Conservation (phyloP, 2,888 invertebrate species). For the Mythimna albipuncta region DNA sequence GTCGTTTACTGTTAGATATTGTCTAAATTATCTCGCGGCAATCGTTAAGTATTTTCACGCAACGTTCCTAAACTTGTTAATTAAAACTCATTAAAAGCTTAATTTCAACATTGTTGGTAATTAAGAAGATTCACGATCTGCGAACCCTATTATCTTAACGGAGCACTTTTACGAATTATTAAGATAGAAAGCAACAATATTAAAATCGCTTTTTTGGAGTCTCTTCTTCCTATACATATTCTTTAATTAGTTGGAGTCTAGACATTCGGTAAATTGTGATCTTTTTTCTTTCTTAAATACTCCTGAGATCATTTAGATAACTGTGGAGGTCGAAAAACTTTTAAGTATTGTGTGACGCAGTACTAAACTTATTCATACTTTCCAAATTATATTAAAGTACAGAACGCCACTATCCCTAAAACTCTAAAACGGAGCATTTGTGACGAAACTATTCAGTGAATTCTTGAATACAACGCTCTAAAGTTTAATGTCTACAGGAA, state of each 20-base stretch:
- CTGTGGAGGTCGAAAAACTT: conserved; percentile 10
- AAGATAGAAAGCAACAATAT: conserved; percentile 80
- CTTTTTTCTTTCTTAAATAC: conserved; percentile 3
- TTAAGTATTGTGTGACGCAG: conserved; percentile 7
- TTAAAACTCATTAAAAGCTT: conserved; percentile 89
- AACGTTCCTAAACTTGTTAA: conserved; percentile 86
- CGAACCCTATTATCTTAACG: conserved; percentile 84
- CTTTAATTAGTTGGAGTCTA: conserved; percentile 44
- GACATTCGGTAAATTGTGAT: conserved; percentile 18
- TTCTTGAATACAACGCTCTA: conserved; percentile 17
- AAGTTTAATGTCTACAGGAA: conserved; percentile 38
- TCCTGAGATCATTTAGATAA: background rate
- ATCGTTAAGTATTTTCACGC: conserved; percentile 81
- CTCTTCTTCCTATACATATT: conserved; percentile 46
- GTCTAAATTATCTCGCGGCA: conserved; percentile 71
- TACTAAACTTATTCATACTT: conserved; percentile 1
- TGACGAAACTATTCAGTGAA: conserved; percentile 22
- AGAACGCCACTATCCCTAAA: conserved; percentile 16
- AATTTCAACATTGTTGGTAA: conserved; percentile 88
- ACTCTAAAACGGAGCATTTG: conserved; percentile 20
- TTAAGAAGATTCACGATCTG: conserved; percentile 89
- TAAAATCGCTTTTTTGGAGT: conserved; percentile 71
- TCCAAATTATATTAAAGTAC: conserved; percentile 15
- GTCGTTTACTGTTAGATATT: conserved; percentile 60
- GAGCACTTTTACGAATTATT: conserved; percentile 82